Percentiles rank a stretch among this genome's conserved stretches.
phyloP scores from a whole-genome alignment of 2,888 invertebrate genomes.

The Acanthosoma haemorrhoidale region DNA sequence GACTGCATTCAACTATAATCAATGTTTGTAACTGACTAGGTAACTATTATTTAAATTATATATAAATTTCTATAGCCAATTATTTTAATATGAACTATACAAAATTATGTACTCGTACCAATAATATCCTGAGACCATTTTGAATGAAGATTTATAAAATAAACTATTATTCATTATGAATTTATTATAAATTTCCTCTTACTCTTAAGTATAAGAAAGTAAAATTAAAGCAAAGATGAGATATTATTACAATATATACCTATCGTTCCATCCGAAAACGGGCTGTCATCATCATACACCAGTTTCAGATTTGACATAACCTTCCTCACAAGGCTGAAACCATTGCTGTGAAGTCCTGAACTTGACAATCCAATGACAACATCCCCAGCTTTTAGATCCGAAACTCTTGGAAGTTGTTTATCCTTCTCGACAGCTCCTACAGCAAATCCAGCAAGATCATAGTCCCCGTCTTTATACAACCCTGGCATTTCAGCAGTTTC shows the following conservation, averaged over 20 bases:
- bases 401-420: slow-evolving; percentile 63
- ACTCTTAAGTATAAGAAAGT: not conserved
- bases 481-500: slow-evolving; percentile 98
- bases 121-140: too few relatives aligned
- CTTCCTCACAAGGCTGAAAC: slow-evolving; percentile 82
- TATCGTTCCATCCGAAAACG: slow-evolving; percentile 65
- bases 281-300: slow-evolving; percentile 62
- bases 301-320: slow-evolving; percentile 63
- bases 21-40: too few relatives aligned
- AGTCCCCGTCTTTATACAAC: slow-evolving; percentile 80
- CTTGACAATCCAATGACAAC: slow-evolving; percentile 80
- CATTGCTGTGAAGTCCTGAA: slow-evolving; percentile 90
- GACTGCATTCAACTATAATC: too few relatives aligned
- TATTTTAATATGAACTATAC: too few relatives aligned
- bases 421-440: slow-evolving; percentile 84
- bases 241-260: slow-evolving; percentile 49
- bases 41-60: too few relatives aligned
- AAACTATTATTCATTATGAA: too few relatives aligned
- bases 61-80: too few relatives aligned
- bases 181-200: not conserved
- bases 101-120: too few relatives aligned
- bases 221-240: not conserved
- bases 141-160: too few relatives aligned
- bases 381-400: slow-evolving; percentile 67
- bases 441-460: slow-evolving; percentile 93